A percentile compares a stretch with the other conserved stretches of the same genome.
phyloP scores from a whole-genome alignment of 2,113 vertebrate species.

The Cromileptes altivelis region DNA sequence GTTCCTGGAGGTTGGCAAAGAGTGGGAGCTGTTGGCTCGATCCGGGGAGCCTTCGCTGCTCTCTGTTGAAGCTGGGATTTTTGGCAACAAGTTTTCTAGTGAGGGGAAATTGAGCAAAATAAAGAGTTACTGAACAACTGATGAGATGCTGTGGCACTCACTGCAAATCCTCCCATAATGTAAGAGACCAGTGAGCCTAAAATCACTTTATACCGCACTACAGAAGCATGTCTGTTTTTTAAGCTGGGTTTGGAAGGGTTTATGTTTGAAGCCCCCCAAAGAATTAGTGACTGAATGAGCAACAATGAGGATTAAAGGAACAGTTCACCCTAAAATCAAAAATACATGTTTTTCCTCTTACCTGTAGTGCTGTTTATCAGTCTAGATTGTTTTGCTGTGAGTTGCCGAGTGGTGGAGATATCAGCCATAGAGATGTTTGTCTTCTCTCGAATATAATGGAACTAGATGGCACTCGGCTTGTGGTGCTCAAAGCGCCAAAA shows the following conservation, averaged over 20 bases:
- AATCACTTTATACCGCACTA: neutral
- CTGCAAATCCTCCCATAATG: neutral
- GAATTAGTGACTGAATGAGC: neutral
- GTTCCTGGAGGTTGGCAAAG: slow-evolving; percentile 92
- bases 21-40: slow-evolving; percentile 92
- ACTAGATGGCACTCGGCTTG: too few relatives aligned
- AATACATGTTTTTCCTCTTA: too few relatives aligned
- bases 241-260: neutral
- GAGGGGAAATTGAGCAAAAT: slow-evolving; percentile 64
- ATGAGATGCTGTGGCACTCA: slow-evolving; percentile 10
- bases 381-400: too few relatives aligned
- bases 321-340: too few relatives aligned
- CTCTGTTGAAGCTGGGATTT: slow-evolving; percentile 90
- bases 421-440: too few relatives aligned
- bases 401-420: too few relatives aligned
- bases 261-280: neutral
- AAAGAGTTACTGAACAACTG: slow-evolving; percentile 20
- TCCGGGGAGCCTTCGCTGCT: slow-evolving; percentile 92
- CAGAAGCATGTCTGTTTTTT: neutral
- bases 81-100: slow-evolving; percentile 99
- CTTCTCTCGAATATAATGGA: too few relatives aligned
- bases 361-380: too few relatives aligned
- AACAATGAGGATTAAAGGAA: neutral
- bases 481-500: too few relatives aligned
- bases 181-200: neutral